Evolutionary conservation across 2,888 invertebrate species (phyloP), one percentile per base, ranked within the genome.

Genomic region (Rotaria magnacalcarata): DNA sequence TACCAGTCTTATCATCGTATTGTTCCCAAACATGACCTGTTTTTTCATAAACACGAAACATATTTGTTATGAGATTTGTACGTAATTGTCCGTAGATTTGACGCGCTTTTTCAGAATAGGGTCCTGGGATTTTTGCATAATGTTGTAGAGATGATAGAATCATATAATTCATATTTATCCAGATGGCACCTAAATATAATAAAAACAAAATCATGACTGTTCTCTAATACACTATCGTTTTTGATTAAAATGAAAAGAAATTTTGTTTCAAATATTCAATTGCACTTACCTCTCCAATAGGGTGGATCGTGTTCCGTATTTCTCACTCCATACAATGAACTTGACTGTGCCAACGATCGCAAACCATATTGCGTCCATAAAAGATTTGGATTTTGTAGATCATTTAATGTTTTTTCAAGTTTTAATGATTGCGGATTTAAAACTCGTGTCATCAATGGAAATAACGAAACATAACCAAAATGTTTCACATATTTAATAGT

Each of bases 271-370:
- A 34, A 34, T 34, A 34, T 34, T 34, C 34, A 34, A 34, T 34
- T 34, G 34, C 34, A 2, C 34, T 34, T 67, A 67, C 75, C 91
- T 86, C 99, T 93, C 99, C 99, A 99, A 91, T 99, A 99, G 52
- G 99, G 98, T 41, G 96, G 96, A 92, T 99, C 98, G 90, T 97
- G 96, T 50, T 96, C 96, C 0, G 97, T 97, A 91, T 99, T 99
- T 41, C 94, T 92, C 89, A 95, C 94, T 93, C 95, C 95, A 90
- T 97, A 98, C 34, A 97, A 91, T 0, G 96, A 95, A 0, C 96
- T 94, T 0, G 93, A 93, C 90, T 94, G 95, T 0, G 97, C 94
- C 0, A 99, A 91, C 0, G 98, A 99, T 74, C 93, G 90, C 1
- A 99, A 92, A 0, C 91, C 91, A 88, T 88, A 90, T 87, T 88